Conservation (phyloP, 2,113 vertebrate genomes). For the Apteryx owenii region DNA sequence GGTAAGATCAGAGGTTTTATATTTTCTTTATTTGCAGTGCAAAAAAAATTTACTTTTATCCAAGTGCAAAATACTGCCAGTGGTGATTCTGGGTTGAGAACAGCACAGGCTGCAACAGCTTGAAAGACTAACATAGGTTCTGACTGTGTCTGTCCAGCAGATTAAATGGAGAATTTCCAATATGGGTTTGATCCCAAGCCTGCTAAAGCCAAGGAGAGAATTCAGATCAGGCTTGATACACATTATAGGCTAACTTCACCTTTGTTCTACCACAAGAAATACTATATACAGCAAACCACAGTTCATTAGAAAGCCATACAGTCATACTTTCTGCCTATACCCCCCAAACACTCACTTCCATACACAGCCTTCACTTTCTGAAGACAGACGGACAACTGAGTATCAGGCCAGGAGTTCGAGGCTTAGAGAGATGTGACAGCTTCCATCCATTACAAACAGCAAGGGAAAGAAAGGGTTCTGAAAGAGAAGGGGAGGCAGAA, state of each 20-base stretch:
- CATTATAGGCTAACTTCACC: background rate
- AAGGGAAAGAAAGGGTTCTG: background rate
- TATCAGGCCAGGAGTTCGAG: background rate
- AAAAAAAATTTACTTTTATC: background rate
- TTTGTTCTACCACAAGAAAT: background rate
- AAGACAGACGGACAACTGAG: background rate
- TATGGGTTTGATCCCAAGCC: background rate
- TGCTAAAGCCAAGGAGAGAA: background rate
- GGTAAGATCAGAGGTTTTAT: background rate
- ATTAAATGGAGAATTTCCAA: background rate
- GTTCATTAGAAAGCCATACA: background rate
- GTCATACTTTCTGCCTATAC: background rate
- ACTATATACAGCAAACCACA: background rate
- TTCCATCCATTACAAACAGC: background rate
- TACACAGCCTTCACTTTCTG: background rate
- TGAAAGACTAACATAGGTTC: background rate
- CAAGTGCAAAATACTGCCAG: too few relatives aligned
- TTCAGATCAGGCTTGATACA: background rate
- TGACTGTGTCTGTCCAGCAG: background rate
- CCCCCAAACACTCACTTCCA: background rate
- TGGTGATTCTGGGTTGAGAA: background rate
- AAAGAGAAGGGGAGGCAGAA: background rate
- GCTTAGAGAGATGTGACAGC: background rate
- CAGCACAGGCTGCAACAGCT: background rate
- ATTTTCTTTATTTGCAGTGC: background rate